These are phyloP conservation scores for Proteles cristata DNA, from an alignment of 2,113 vertebrate genomes.

Conservation along the genomic window DNA sequence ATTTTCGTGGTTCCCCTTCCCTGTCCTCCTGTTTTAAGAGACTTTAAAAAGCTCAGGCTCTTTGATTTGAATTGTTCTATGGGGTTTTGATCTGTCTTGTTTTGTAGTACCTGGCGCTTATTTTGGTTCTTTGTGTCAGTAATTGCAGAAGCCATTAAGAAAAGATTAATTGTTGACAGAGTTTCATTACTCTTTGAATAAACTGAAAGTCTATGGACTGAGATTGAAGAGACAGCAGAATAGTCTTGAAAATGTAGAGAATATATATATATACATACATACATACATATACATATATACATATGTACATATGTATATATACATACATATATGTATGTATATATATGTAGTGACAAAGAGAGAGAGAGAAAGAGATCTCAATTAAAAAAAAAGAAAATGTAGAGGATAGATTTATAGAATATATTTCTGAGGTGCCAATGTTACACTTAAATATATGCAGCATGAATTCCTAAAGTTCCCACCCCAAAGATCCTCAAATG, in stretches of 20 bases:
- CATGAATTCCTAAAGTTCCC: background rate
- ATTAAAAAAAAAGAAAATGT: background rate
- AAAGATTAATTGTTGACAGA: constrained; percentile 1
- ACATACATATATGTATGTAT: background rate
- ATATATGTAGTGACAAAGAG: background rate
- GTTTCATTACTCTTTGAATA: constrained; percentile 15
- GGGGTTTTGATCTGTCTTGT: background rate
- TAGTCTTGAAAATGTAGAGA: background rate
- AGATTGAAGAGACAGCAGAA: background rate
- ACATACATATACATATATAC: background rate
- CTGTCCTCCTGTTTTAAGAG: background rate
- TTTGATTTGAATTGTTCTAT: background rate
- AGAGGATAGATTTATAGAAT: background rate
- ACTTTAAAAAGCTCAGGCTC: background rate
- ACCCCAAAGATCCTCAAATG: background rate
- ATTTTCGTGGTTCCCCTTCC: background rate
- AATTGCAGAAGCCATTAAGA: constrained; percentile 29
- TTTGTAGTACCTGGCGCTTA: constrained; percentile 14
- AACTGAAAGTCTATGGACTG: background rate
- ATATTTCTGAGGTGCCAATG: background rate
- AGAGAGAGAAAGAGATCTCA: too few species aligned
- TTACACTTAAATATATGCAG: background rate
- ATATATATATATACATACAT: background rate
- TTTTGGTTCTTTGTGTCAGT: constrained; percentile 2
- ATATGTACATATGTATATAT: background rate